phyloP scores from a whole-genome alignment of 2,797 vertebrate species.

The Aratinga solstitialis region DNA sequence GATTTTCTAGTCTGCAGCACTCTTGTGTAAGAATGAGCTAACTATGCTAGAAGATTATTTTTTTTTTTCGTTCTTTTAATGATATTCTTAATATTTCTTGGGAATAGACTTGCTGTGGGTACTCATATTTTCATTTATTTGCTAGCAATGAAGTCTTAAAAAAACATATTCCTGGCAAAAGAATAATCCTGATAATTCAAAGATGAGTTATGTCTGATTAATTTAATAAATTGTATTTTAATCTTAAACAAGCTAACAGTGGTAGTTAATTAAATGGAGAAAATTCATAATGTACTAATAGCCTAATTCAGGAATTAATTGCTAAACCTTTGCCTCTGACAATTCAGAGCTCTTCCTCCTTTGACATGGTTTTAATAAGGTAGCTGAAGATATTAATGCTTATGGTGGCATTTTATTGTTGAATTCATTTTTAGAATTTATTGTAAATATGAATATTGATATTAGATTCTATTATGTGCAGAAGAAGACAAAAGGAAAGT shows the following conservation, averaged over 20 bases:
- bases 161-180: background rate
- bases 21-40: background rate
- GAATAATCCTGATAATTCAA: background rate
- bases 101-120: background rate
- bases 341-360: background rate
- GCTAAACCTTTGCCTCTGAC: background rate
- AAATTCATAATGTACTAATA: background rate
- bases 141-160: background rate
- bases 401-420: background rate
- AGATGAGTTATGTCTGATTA: background rate
- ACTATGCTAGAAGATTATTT: background rate
- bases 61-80: background rate
- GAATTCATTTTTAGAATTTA: background rate
- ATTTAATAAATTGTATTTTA: background rate
- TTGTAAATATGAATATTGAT: background rate
- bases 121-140: background rate
- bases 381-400: background rate
- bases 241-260: background rate
- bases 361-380: background rate
- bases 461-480: background rate
- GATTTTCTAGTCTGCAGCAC: background rate
- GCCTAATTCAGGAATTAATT: background rate
- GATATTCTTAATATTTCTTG: background rate
- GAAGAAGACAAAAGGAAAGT: background rate
- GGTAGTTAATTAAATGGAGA: background rate